Evolutionary conservation across 2,888 invertebrate species (phyloP).

Genomic region (Apodemia duryi): DNA sequence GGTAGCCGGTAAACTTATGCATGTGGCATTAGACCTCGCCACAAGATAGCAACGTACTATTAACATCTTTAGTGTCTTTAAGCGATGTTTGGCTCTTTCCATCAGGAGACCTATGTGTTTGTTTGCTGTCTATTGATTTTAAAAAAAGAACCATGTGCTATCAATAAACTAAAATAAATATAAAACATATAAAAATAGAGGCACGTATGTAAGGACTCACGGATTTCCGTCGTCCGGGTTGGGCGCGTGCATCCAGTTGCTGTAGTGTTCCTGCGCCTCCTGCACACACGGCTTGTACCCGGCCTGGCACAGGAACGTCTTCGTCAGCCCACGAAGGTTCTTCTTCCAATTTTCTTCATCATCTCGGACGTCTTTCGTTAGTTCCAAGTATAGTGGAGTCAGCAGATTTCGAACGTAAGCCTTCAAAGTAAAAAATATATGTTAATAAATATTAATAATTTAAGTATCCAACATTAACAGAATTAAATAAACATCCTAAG

Average conservation of each 20-base stretch:
- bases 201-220: constrained; percentile 70
- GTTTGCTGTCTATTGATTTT: too few species aligned
- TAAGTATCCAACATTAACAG: neutral
- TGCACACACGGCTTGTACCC: constrained; percentile 88
- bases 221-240: constrained; percentile 89
- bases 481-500: neutral
- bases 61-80: too few species aligned
- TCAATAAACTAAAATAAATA: too few species aligned
- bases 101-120: too few species aligned
- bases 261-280: constrained; percentile 85
- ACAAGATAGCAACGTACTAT: too few species aligned
- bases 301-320: constrained; percentile 85
- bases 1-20: too few species aligned
- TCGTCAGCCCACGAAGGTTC: constrained; percentile 83
- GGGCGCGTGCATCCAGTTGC: constrained; percentile 86
- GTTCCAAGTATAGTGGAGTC: constrained; percentile 85
- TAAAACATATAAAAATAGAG: too few species aligned
- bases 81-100: too few species aligned
- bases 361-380: constrained; percentile 66
- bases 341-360: constrained; percentile 83
- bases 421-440: constrained; percentile 50
- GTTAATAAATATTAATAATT: neutral
- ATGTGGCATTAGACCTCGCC: too few species aligned
- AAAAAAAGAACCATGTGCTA: too few species aligned
- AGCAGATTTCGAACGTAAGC: constrained; percentile 84